A percentile compares a stretch with the other conserved stretches of the same genome.
Evolutionary conservation across 2,888 invertebrate species (phyloP).

Genomic region (Aplocera efformata): DNA sequence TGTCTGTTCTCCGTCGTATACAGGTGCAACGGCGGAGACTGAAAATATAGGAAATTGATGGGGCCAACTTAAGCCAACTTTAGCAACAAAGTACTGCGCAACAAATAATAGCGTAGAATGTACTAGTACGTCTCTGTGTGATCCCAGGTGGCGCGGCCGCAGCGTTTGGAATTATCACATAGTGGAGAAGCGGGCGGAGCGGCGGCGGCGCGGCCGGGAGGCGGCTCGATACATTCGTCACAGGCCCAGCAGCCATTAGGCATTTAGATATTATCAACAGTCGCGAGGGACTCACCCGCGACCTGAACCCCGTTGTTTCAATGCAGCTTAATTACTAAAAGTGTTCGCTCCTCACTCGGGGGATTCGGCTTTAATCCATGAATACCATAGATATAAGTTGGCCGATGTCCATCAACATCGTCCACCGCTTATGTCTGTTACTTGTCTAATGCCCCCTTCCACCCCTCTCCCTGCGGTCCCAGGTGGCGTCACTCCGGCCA

Average conservation of each 20-base stretch:
- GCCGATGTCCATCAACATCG: slow-evolving; percentile 34
- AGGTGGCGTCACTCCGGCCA: slow-evolving; percentile 72
- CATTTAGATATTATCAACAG: slow-evolving; percentile 80
- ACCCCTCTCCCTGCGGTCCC: slow-evolving; percentile 47
- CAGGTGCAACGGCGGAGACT: no score
- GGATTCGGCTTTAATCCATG: slow-evolving; percentile 45
- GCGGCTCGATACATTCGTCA: slow-evolving; percentile 77
- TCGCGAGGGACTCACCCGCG: slow-evolving; percentile 72
- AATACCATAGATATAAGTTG: slow-evolving; percentile 23
- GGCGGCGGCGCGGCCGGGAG: slow-evolving; percentile 37
- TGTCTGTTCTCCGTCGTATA: no score
- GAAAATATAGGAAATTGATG: no score
- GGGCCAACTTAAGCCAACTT: no score
- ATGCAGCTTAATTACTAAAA: slow-evolving; percentile 75
- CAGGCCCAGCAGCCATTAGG: slow-evolving; percentile 82
- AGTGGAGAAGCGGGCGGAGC: slow-evolving; percentile 68
- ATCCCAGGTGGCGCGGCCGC: slow-evolving; percentile 81
- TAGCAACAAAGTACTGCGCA: no score
- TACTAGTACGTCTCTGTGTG: slow-evolving; percentile 68
- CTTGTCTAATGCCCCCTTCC: slow-evolving; percentile 41
- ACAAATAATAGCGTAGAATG: slow-evolving; percentile 10
- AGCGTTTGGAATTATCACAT: slow-evolving; percentile 81
- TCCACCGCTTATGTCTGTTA: slow-evolving; percentile 50
- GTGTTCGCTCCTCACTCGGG: slow-evolving; percentile 63
- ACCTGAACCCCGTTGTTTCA: slow-evolving; percentile 68